Base-by-base conservation (phyloP, 1,140 invertebrate genomes). In the Camponotus floridanus region DNA sequence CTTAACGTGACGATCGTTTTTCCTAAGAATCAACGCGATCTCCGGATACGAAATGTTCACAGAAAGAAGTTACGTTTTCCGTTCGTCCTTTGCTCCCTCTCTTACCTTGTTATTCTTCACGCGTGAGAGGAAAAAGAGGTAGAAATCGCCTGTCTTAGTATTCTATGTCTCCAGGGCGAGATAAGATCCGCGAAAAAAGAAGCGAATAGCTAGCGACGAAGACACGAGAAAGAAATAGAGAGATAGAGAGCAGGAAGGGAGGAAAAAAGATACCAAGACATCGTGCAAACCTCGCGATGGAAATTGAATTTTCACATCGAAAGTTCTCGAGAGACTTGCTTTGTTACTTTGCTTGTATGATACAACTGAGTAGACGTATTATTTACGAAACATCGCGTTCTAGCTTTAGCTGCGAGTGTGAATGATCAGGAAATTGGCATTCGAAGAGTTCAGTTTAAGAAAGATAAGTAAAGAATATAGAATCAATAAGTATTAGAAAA, bases 271-370 rank as follows among this genome's bases (percentile, higher is more conserved):
- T 91, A 64, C 74, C 78, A 61, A 84, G 80, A 83, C 80, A 64
- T 81, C 67, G 80, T 80, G 71, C 73, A 78, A 90, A 79, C 36
- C 85, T 89, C 86, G 73, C 78, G 74, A 90, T 91, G 88, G 87
- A 90, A 90, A 90, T 90, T 90, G 89, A 90, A 90, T 90, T 90
- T 88, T 67, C 86, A 90, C 87, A 86, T 90, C 86, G 88, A 90
- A 90, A 90, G 89, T 90, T 90, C 89, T 90, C 86, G 76, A 48
- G 89, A 86, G 88, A 90, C 81, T 79, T 48, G 65, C 86, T 89
- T 78, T 86, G 81, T 88, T 86, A 86, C 86, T 80, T 45, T 57
- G 39, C 48, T 51, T 48, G 81, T 78, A 81, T 76, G 74, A 86
- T 62, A 62, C 62, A 74, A 70, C 81, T 31, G 57, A 57, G 65